These are phyloP conservation scores for Ditula angustiorana DNA, from an alignment of 2,888 invertebrate genomes.

Conservation along the genomic window DNA sequence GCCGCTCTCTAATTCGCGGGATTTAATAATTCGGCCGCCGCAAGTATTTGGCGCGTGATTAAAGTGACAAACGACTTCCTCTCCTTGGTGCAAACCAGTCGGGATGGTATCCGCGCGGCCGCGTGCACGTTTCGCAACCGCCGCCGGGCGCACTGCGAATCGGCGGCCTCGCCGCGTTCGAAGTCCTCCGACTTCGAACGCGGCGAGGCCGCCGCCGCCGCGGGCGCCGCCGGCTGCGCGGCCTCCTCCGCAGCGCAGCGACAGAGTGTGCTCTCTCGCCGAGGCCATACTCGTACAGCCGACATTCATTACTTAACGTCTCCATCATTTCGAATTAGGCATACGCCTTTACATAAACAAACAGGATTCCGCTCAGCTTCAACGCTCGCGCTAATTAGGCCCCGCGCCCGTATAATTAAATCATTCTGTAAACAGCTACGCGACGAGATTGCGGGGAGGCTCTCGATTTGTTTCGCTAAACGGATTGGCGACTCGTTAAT, in stretches of 20 bases:
- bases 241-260: background rate
- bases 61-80: conserved; percentile 39
- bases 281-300: background rate
- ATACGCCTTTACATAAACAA: background rate
- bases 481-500: conserved; percentile 6
- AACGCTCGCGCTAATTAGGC: conserved; percentile 13
- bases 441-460: background rate
- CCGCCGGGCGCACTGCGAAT: conserved; percentile 12
- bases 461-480: conserved; percentile 11
- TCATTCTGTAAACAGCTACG: conserved; percentile 19
- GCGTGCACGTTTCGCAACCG: conserved; percentile 15
- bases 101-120: background rate
- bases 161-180: conserved; percentile 18
- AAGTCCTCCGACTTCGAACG: background rate
- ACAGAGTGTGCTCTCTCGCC: background rate
- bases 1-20: conserved; percentile 21
- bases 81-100: conserved; percentile 34
- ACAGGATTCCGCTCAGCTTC: background rate
- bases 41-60: conserved; percentile 37
- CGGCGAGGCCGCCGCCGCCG: conserved; percentile 4
- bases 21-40: conserved; percentile 36
- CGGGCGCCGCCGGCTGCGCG: background rate
- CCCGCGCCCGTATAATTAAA: conserved; percentile 24
- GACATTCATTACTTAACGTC: background rate
- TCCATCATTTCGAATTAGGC: conserved; percentile 1